phyloP scores from a whole-genome alignment of 2,888 invertebrate genomes.

The Osmoderma eremita region DNA sequence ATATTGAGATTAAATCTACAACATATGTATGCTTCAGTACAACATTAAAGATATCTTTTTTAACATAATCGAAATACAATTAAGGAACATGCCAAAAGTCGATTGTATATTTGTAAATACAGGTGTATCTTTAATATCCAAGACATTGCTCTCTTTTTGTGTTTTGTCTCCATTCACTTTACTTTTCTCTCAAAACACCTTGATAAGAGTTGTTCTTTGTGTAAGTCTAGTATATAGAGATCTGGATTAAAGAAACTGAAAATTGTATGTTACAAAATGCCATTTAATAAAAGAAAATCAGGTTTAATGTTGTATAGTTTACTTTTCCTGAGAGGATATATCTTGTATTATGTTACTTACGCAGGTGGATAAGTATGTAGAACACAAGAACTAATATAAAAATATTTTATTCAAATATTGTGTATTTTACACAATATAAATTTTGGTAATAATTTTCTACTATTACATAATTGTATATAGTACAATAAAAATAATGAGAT shows the following conservation, averaged over 20 bases:
- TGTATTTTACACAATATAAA: constrained; percentile 17
- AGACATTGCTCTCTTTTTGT: constrained; percentile 17
- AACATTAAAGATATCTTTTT: constrained; percentile 16
- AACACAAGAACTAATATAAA: constrained; percentile 5
- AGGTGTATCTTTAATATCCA: constrained; percentile 9
- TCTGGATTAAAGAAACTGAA: constrained; percentile 23
- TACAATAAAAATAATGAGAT: constrained; percentile 34
- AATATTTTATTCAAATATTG: constrained; percentile 36
- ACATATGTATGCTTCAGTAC: constrained; percentile 18
- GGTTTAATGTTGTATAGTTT: constrained; percentile 22
- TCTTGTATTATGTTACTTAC: background rate
- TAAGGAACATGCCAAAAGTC: constrained; percentile 18
- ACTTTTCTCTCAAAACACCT: constrained; percentile 16
- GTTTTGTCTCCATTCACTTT: background rate
- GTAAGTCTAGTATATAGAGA: constrained; percentile 33
- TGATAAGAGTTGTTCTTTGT: constrained; percentile 22
- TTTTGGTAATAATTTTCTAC: constrained; percentile 26
- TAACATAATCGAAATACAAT: background rate
- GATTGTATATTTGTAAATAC: constrained; percentile 24
- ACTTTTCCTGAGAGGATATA: background rate
- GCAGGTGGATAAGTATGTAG: background rate
- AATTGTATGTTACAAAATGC: constrained; percentile 31
- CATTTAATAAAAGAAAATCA: constrained; percentile 32
- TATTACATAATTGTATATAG: constrained; percentile 9
- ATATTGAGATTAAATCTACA: constrained; percentile 32